Evolutionary conservation across 2,888 invertebrate species (phyloP).

Genomic region (Hyposoter dolosus): DNA sequence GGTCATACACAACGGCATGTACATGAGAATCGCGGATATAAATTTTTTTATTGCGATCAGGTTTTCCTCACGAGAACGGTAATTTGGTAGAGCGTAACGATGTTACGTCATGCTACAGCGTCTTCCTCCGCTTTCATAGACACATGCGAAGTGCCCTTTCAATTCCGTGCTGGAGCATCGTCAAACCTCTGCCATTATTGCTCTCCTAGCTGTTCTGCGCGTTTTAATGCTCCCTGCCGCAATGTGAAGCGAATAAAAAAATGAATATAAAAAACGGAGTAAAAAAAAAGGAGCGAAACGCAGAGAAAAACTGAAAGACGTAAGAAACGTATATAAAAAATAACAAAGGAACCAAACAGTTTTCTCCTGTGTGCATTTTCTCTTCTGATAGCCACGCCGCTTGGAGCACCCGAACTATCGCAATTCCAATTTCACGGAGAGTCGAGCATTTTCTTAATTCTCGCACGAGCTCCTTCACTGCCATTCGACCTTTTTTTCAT

Average conservation of each 20-base stretch:
- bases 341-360: slow-evolving; percentile 43
- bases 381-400: slow-evolving; percentile 34
- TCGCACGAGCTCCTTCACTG: slow-evolving; percentile 32
- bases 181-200: slow-evolving; percentile 22
- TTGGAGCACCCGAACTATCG: slow-evolving; percentile 53
- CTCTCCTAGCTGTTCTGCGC: not conserved
- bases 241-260: slow-evolving; percentile 20
- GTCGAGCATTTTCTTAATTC: slow-evolving; percentile 65
- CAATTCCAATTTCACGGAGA: slow-evolving; percentile 68
- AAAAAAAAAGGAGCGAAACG: slow-evolving; percentile 2
- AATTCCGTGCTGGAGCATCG: slow-evolving; percentile 52
- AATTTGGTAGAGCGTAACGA: slow-evolving; percentile 22
- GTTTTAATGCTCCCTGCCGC: slow-evolving; percentile 46
- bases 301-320: slow-evolving; percentile 38
- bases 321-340: slow-evolving; percentile 29
- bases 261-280: slow-evolving; percentile 15
- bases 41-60: slow-evolving; percentile 55
- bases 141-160: slow-evolving; percentile 23
- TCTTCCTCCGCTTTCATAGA: slow-evolving; percentile 8
- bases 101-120: slow-evolving; percentile 38
- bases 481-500: slow-evolving; percentile 40
- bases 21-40: slow-evolving; percentile 16
- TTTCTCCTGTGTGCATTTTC: slow-evolving; percentile 25
- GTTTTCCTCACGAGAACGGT: slow-evolving; percentile 28
- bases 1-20: slow-evolving; percentile 9